Evolutionary conservation across 1,140 invertebrate genomes (phyloP).

Genomic region (Cephus cinctus): DNA sequence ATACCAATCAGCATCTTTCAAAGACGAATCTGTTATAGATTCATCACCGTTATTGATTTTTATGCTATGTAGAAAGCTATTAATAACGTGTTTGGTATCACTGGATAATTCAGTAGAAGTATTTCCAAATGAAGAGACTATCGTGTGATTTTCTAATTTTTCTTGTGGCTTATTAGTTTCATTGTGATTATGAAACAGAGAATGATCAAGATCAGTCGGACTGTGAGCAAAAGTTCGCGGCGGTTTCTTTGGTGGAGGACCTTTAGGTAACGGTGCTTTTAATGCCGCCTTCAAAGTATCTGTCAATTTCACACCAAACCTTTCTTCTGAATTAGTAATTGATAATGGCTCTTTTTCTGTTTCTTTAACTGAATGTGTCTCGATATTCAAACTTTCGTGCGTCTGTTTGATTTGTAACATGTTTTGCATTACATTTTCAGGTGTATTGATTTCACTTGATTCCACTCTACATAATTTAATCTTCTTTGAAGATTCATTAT

Average conservation of each 20-base stretch:
- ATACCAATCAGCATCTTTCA: too few relatives aligned
- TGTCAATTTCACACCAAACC: slow-evolving; percentile 48
- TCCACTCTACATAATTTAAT: too few relatives aligned
- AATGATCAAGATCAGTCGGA: slow-evolving; percentile 8
- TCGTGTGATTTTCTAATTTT: background rate
- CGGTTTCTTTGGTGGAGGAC: slow-evolving; percentile 71
- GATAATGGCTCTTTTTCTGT: too few relatives aligned
- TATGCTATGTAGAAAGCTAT: background rate
- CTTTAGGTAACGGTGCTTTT: slow-evolving; percentile 62
- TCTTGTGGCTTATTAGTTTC: background rate
- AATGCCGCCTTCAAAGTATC: slow-evolving; percentile 63
- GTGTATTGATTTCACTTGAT: too few relatives aligned
- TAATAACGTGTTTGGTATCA: background rate
- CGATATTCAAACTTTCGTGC: too few relatives aligned
- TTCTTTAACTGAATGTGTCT: too few relatives aligned
- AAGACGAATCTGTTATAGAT: too few relatives aligned
- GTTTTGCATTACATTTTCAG: too few relatives aligned
- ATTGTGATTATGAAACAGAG: background rate
- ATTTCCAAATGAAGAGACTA: background rate
- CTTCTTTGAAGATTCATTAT: too few relatives aligned
- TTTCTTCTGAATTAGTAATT: slow-evolving; percentile 18
- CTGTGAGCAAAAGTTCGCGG: slow-evolving; percentile 65
- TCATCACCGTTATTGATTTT: background rate
- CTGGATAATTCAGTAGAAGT: background rate
- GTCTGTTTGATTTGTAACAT: too few relatives aligned